A percentile compares a stretch with the other conserved stretches of the same genome.
Conservation (phyloP, 2,113 vertebrate species). For the Phalacrocorax aristotelis region DNA sequence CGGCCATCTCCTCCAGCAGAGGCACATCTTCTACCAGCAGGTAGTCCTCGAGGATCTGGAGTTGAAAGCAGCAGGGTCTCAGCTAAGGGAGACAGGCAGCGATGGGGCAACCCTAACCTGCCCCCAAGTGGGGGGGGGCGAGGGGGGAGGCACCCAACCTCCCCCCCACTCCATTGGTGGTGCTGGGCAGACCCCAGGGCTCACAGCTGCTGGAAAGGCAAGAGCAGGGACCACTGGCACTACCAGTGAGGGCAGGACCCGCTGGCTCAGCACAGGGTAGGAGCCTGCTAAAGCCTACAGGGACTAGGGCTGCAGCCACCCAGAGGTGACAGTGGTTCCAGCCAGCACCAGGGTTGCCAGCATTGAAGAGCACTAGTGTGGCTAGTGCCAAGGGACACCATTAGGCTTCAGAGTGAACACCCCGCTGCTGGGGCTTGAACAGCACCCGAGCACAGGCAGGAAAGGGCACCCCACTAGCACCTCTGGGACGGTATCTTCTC, state of each 20-base stretch:
- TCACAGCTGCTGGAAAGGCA: background rate
- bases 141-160: background rate
- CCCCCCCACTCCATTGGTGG: accelerated
- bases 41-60: conserved; percentile 79
- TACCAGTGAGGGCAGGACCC: background rate
- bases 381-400: background rate
- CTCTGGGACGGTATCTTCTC: background rate
- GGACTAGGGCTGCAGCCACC: accelerated
- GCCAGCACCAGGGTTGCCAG: background rate
- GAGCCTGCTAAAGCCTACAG: background rate
- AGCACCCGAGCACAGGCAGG: background rate
- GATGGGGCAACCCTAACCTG: background rate
- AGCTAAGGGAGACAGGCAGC: background rate
- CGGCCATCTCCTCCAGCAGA: conserved; percentile 81
- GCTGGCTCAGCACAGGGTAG: background rate
- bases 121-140: no score
- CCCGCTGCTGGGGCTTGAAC: accelerated
- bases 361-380: background rate
- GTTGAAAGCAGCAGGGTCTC: background rate
- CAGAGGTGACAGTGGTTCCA: accelerated
- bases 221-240: background rate
- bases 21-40: conserved; percentile 72
- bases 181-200: background rate
- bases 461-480: background rate
- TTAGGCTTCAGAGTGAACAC: background rate